A percentile compares a stretch with the other conserved stretches of the same genome.
Evolutionary conservation across 2,888 invertebrate species (phyloP).

Genomic region (Cephus sareptanus): DNA sequence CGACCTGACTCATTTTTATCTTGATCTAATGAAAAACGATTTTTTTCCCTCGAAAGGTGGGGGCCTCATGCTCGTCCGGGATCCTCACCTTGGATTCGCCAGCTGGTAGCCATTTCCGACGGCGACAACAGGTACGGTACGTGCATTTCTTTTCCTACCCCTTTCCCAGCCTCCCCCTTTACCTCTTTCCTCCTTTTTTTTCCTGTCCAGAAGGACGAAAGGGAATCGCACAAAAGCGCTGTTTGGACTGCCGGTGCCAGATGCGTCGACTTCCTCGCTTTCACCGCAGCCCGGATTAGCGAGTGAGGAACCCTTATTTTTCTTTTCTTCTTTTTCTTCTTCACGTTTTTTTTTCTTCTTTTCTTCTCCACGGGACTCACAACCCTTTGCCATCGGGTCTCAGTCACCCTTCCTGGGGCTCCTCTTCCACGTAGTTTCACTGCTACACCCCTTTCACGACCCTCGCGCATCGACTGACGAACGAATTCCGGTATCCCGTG

Average conservation of each 20-base stretch:
- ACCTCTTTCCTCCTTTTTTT: neutral
- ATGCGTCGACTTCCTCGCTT: slow-evolving; percentile 42
- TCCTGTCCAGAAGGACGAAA: slow-evolving; percentile 10
- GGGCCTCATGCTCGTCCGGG: neutral
- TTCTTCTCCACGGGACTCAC: neutral
- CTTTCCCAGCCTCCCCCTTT: neutral
- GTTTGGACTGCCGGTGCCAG: slow-evolving; percentile 55
- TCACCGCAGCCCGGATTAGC: slow-evolving; percentile 44
- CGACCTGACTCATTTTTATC: neutral
- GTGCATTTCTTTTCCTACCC: neutral
- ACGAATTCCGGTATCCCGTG: too few relatives aligned
- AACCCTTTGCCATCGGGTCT: too few relatives aligned
- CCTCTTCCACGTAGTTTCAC: too few relatives aligned
- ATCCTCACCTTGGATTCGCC: neutral
- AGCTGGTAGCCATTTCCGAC: neutral
- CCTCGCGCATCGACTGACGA: too few relatives aligned
- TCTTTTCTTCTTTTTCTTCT: slow-evolving; percentile 8
- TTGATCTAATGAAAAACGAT: neutral
- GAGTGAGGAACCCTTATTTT: too few relatives aligned
- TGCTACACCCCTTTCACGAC: too few relatives aligned
- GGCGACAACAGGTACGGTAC: neutral
- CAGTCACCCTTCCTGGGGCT: too few relatives aligned
- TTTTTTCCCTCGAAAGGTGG: neutral
- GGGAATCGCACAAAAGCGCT: slow-evolving; percentile 39
- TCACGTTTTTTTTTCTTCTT: neutral